Percentiles rank a stretch among this genome's conserved stretches.
These are phyloP conservation scores for Sceloporus tristichus DNA, from an alignment of 2,113 vertebrate species.

Conservation along the genomic window DNA sequence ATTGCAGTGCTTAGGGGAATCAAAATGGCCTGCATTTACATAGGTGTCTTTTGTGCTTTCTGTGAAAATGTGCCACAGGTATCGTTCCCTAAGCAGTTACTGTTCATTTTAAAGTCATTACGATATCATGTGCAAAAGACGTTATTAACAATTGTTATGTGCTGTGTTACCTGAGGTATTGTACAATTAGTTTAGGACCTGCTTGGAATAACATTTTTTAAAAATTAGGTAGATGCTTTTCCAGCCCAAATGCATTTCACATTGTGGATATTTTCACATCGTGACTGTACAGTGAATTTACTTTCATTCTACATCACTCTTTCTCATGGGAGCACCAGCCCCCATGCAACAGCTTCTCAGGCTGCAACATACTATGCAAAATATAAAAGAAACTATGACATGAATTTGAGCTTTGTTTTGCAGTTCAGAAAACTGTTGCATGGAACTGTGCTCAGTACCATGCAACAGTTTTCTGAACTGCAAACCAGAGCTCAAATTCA, in stretches of 20 bases:
- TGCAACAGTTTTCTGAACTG: too few relatives aligned
- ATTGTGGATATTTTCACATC: too few relatives aligned
- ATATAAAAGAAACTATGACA: too few relatives aligned
- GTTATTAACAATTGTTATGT: slow-evolving; percentile 39
- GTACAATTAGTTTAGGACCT: slow-evolving; percentile 15
- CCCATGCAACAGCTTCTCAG: too few relatives aligned
- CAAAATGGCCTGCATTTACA: slow-evolving; percentile 32
- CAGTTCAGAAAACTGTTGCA: too few relatives aligned
- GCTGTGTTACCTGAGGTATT: slow-evolving; percentile 22
- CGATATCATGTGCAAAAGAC: slow-evolving; percentile 18
- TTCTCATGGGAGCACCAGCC: too few relatives aligned
- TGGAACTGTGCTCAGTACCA: too few relatives aligned
- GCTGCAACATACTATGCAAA: too few relatives aligned
- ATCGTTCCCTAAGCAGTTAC: slow-evolving; percentile 22
- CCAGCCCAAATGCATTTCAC: not conserved
- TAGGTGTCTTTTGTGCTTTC: slow-evolving; percentile 20
- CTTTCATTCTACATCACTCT: too few relatives aligned
- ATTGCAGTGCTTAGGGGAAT: slow-evolving; percentile 16
- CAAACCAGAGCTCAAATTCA: too few relatives aligned
- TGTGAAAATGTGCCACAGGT: slow-evolving; percentile 31
- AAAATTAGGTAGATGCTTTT: not conserved
- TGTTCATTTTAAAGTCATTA: slow-evolving; percentile 44
- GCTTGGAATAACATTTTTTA: not conserved
- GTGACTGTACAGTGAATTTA: too few relatives aligned
- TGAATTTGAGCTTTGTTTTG: too few relatives aligned